phyloP scores from a whole-genome alignment of 2,113 vertebrate genomes.

The Scophthalmus maximus region DNA sequence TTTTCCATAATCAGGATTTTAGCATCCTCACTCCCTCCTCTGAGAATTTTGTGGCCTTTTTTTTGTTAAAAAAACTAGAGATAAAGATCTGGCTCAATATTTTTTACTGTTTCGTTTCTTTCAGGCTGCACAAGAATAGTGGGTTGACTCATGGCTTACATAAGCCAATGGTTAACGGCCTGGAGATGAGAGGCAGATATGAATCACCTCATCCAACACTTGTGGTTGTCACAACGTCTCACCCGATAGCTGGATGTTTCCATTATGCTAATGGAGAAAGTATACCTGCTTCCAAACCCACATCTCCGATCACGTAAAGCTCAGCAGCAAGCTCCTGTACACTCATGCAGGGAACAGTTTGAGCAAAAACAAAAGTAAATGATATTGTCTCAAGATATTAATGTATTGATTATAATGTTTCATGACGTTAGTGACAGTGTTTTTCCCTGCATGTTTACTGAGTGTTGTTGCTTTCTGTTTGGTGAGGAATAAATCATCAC shows the following conservation, averaged over 20 bases:
- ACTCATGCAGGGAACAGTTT: rapidly evolving
- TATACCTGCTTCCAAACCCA: constrained; percentile 48
- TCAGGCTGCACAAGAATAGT: constrained; percentile 21
- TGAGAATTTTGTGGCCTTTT: not conserved
- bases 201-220: constrained; percentile 58
- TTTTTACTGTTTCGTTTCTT: constrained; percentile 21
- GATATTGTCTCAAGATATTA: not conserved
- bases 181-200: constrained; percentile 48
- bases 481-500: constrained; percentile 54
- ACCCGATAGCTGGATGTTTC: constrained; percentile 63
- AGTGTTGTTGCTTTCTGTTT: constrained; percentile 62
- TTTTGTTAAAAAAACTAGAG: not conserved
- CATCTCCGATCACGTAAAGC: constrained; percentile 6
- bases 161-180: constrained; percentile 41
- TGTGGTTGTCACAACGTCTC: constrained; percentile 41
- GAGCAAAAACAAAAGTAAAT: not conserved
- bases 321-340: not conserved
- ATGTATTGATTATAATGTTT: not conserved
- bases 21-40: not conserved
- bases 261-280: constrained; percentile 60
- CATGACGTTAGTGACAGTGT: not conserved
- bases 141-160: constrained; percentile 56
- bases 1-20: not conserved
- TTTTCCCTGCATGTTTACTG: not conserved
- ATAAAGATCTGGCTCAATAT: not conserved